Evolutionary conservation across 1,140 invertebrate genomes (phyloP).

Genomic region (Melitaea cinxia): DNA sequence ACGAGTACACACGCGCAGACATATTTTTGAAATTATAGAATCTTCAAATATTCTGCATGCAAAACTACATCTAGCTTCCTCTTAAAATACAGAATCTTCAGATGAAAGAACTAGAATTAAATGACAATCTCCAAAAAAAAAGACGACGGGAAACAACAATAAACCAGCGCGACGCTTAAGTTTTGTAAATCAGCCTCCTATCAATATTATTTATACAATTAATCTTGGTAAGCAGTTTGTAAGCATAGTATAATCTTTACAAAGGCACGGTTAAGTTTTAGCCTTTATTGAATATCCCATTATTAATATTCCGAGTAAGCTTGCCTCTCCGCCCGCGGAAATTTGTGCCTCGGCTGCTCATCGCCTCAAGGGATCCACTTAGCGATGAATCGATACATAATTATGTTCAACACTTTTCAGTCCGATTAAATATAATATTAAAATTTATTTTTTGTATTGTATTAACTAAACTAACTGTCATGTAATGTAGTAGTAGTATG

Average conservation of each 20-base stretch:
- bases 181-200: constrained; percentile 8
- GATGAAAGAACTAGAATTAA: no score
- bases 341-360: constrained; percentile 46
- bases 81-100: no score
- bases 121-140: no score
- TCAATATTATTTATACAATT: constrained; percentile 35
- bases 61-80: no score
- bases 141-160: neutral
- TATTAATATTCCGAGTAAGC: constrained; percentile 59
- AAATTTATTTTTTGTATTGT: neutral
- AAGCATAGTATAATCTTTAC: constrained; percentile 68
- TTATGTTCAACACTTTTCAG: constrained; percentile 45
- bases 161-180: neutral
- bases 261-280: constrained; percentile 52
- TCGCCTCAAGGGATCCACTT: constrained; percentile 64
- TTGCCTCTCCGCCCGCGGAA: constrained; percentile 44
- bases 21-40: no score
- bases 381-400: constrained; percentile 60
- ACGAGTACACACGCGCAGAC: no score
- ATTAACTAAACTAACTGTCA: neutral
- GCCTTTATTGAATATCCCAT: constrained; percentile 57
- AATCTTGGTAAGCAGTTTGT: constrained; percentile 40
- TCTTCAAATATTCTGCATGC: no score
- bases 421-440: constrained; percentile 42
- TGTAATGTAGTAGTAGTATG: neutral